Evolutionary conservation across 2,888 invertebrate genomes (phyloP).

Genomic region (Octodonta nipae): DNA sequence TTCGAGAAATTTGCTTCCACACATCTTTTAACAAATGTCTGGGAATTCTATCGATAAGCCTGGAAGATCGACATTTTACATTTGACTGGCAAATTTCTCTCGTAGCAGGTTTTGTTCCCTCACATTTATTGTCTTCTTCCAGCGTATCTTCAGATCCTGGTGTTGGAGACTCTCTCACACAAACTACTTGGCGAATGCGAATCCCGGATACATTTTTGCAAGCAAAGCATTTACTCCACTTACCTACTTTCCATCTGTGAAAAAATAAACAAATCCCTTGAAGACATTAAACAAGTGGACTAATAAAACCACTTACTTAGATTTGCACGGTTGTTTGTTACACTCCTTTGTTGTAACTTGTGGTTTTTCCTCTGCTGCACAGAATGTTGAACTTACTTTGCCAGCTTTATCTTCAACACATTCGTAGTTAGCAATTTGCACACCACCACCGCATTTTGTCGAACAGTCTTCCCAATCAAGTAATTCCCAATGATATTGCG

Average conservation of each 20-base stretch:
- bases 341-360: slow-evolving; percentile 34
- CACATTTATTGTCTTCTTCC: slow-evolving; percentile 30
- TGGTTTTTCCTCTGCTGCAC: slow-evolving; percentile 35
- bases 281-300: not conserved
- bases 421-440: slow-evolving; percentile 37
- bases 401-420: slow-evolving; percentile 52
- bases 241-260: slow-evolving; percentile 47
- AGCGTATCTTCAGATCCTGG: slow-evolving; percentile 36
- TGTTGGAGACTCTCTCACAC: slow-evolving; percentile 35
- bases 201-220: slow-evolving; percentile 38
- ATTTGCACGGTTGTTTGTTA: slow-evolving; percentile 38
- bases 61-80: slow-evolving; percentile 22
- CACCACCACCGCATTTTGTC: slow-evolving; percentile 49
- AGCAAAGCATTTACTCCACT: slow-evolving; percentile 50
- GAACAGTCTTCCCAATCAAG: slow-evolving; percentile 50
- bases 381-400: slow-evolving; percentile 43
- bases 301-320: slow-evolving; percentile 33
- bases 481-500: slow-evolving; percentile 49
- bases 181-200: slow-evolving; percentile 37
- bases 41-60: slow-evolving; percentile 20
- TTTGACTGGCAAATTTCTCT: slow-evolving; percentile 32
- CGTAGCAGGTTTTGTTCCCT: slow-evolving; percentile 23
- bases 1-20: slow-evolving; percentile 30
- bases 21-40: slow-evolving; percentile 24
- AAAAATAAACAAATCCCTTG: not conserved